These are phyloP conservation scores for Melangyna quadrimaculata DNA, from an alignment of 2,888 invertebrate species.

Conservation along the genomic window DNA sequence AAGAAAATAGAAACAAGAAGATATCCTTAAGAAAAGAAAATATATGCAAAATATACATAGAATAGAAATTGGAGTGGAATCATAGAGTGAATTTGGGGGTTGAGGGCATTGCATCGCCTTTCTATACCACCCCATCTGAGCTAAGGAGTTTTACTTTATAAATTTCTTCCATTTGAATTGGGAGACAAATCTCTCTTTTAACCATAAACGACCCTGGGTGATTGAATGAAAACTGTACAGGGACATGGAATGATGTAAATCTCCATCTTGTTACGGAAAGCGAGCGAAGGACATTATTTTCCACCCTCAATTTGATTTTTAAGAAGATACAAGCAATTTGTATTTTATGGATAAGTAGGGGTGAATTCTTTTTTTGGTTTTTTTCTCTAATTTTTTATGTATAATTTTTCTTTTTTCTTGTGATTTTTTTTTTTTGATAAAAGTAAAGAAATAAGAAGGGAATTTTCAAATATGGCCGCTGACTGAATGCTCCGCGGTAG, in stretches of 20 bases:
- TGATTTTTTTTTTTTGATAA: neutral
- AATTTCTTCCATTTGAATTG: constrained; percentile 15
- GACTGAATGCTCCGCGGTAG: constrained; percentile 44
- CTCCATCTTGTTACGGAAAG: constrained; percentile 67
- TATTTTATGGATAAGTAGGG: constrained; percentile 69
- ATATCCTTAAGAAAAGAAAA: constrained; percentile 60
- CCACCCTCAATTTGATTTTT: constrained; percentile 71
- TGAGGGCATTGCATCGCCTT: constrained; percentile 1
- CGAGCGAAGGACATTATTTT: constrained; percentile 61
- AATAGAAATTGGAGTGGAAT: constrained; percentile 28
- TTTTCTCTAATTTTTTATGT: constrained; percentile 13
- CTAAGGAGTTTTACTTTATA: constrained; percentile 15
- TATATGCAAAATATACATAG: constrained; percentile 18
- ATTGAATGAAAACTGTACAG: neutral
- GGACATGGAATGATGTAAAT: constrained; percentile 32
- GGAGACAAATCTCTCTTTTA: constrained; percentile 16
- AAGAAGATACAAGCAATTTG: constrained; percentile 71
- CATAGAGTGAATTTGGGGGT: neutral
- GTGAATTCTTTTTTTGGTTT: constrained; percentile 29
- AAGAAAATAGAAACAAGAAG: constrained; percentile 69
- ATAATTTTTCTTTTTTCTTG: constrained; percentile 9
- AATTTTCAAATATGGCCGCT: constrained; percentile 68
- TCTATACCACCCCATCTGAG: neutral
- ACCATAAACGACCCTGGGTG: constrained; percentile 10
- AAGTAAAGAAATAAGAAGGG: constrained; percentile 11